Percentiles rank a stretch among this genome's conserved stretches.
Evolutionary conservation across 2,797 vertebrate species (phyloP).

Genomic region (Etheostoma nigrum): DNA sequence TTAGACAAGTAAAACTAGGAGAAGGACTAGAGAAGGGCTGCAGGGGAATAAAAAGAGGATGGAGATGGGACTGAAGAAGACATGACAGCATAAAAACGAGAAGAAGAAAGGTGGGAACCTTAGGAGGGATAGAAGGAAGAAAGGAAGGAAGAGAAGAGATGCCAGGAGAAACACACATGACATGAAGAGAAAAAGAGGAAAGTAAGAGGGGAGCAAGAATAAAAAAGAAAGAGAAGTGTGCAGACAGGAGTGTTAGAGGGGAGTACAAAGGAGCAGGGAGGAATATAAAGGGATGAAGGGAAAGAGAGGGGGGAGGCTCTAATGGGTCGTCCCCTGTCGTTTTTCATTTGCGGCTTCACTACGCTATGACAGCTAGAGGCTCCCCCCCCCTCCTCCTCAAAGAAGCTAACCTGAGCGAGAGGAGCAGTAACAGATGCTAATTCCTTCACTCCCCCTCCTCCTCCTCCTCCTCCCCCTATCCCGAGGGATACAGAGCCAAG

Average conservation of each 20-base stretch:
- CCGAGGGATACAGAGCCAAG: conserved; percentile 49
- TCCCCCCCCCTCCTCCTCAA: conserved; percentile 47
- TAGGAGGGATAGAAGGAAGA: not conserved
- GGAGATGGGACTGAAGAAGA: not conserved
- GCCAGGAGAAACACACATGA: not conserved
- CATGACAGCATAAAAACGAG: too few species aligned
- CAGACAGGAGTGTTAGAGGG: conserved; percentile 19
- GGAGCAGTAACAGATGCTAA: conserved; percentile 85
- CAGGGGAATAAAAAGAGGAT: not conserved
- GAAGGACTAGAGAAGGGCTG: not conserved
- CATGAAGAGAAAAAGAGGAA: not conserved
- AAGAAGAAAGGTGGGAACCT: not conserved
- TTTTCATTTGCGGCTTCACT: conserved; percentile 73
- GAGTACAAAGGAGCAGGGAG: conserved; percentile 7
- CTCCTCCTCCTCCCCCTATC: conserved; percentile 52
- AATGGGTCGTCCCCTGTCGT: conserved; percentile 69
- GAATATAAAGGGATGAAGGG: not conserved
- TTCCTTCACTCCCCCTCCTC: conserved; percentile 78
- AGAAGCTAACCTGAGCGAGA: conserved; percentile 75
- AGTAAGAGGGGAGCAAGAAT: not conserved
- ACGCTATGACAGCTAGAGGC: conserved; percentile 71
- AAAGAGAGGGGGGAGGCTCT: conserved; percentile 29
- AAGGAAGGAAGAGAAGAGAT: not conserved
- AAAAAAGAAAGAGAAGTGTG: not conserved
- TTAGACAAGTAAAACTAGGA: not conserved